These are phyloP conservation scores for Gambusia yucatana DNA, from an alignment of 2,797 vertebrate species.

Conservation along the genomic window DNA sequence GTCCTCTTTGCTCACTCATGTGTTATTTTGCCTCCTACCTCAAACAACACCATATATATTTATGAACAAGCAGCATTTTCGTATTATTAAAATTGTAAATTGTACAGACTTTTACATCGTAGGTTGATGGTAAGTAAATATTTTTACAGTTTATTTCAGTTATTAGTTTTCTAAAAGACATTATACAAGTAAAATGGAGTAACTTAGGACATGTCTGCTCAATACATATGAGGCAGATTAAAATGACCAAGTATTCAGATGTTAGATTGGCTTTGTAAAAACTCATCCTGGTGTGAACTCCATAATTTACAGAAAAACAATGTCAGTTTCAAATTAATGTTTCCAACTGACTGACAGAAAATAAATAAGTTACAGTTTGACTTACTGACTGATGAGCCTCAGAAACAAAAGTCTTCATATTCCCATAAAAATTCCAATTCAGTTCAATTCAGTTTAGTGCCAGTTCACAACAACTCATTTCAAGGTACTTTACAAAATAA, in stretches of 20 bases:
- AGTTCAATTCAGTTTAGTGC: no score
- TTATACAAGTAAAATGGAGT: not conserved
- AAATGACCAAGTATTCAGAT: not conserved
- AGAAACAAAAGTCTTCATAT: not conserved
- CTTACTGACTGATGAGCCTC: not conserved
- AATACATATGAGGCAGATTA: not conserved
- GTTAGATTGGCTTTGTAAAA: not conserved
- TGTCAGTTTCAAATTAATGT: not conserved
- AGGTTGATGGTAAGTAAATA: not conserved
- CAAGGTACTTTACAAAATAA: not conserved
- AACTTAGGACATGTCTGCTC: not conserved
- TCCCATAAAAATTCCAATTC: not conserved
- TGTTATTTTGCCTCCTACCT: not conserved
- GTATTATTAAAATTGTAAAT: not conserved
- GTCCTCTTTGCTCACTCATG: not conserved
- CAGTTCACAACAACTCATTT: no score
- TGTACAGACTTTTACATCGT: not conserved
- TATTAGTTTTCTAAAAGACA: not conserved
- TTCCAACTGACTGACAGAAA: not conserved
- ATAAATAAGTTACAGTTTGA: not conserved
- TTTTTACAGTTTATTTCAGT: not conserved
- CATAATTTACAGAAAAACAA: not conserved
- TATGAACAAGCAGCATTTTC: not conserved
- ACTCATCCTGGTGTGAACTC: not conserved
- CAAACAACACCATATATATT: not conserved